A percentile compares a stretch with the other conserved stretches of the same genome.
These are phyloP conservation scores for Clamator glandarius DNA, from an alignment of 2,797 vertebrate species.

Conservation along the genomic window DNA sequence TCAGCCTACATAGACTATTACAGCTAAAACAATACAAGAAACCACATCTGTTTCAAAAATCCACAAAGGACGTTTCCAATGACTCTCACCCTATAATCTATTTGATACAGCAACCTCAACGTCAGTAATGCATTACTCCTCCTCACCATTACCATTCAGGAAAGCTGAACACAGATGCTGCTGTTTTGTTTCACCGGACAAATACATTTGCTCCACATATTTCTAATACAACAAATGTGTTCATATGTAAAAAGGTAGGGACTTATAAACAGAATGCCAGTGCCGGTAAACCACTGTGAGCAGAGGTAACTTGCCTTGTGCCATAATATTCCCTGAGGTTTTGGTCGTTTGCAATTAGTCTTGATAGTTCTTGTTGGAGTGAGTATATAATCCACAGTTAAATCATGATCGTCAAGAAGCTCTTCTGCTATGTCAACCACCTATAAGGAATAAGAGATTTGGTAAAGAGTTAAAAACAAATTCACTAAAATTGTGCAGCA, in stretches of 20 bases:
- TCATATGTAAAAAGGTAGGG: neutral
- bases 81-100: neutral
- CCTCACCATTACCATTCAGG: neutral
- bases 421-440: slow-evolving; percentile 89
- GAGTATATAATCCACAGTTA: slow-evolving; percentile 95
- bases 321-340: slow-evolving; percentile 91
- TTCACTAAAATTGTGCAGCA: neutral
- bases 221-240: neutral
- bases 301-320: slow-evolving; percentile 82
- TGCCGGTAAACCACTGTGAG: neutral
- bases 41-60: neutral
- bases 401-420: slow-evolving; percentile 88
- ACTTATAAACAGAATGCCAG: neutral
- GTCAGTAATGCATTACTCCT: neutral
- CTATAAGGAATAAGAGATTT: slow-evolving; percentile 65
- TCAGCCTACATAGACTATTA: neutral
- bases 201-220: neutral
- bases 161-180: neutral
- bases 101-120: neutral
- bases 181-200: neutral
- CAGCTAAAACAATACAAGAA: neutral
- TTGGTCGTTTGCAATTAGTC: slow-evolving; percentile 83
- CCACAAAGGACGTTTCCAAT: neutral
- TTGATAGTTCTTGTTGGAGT: slow-evolving; percentile 90
- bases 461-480: neutral